Percentiles rank a stretch among this genome's conserved stretches.
Evolutionary conservation across 2,888 invertebrate species (phyloP).

Genomic region (Heliconius erato): DNA sequence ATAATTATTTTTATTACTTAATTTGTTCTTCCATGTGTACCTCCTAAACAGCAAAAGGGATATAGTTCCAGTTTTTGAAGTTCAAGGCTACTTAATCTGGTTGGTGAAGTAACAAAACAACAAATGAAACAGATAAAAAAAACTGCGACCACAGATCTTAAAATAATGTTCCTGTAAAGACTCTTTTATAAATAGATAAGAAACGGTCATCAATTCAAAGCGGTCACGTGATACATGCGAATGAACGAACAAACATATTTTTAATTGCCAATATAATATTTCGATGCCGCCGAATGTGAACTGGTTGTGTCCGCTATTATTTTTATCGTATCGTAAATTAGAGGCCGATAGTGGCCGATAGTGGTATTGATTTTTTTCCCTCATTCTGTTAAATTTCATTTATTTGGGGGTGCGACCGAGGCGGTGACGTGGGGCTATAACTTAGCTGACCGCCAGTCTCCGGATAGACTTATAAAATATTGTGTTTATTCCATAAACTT

Average conservation of each 20-base stretch:
- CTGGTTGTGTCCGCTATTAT: constrained; percentile 63
- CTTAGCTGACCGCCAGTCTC: constrained; percentile 46
- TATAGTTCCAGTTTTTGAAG: background rate
- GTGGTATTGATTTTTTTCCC: constrained; percentile 85
- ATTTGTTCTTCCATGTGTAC: background rate
- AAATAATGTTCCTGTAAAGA: background rate
- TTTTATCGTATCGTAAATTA: constrained; percentile 84
- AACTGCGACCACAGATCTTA: background rate
- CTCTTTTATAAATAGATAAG: background rate
- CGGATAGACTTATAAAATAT: constrained; percentile 29
- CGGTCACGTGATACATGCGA: constrained; percentile 1
- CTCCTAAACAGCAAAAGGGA: background rate
- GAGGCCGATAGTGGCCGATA: constrained; percentile 70
- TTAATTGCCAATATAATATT: constrained; percentile 20
- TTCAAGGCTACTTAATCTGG: background rate
- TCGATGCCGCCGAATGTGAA: constrained; percentile 18
- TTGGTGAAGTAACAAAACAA: background rate
- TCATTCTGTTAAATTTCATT: constrained; percentile 86
- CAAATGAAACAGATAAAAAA: background rate
- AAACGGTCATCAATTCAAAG: background rate
- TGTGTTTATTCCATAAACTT: constrained; percentile 17
- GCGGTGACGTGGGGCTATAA: constrained; percentile 59
- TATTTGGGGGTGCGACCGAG: constrained; percentile 81
- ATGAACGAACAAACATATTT: background rate
- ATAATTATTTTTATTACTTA: background rate